These are phyloP conservation scores for Tetrapedia diversipes DNA, from an alignment of 2,888 invertebrate species.

Conservation along the genomic window DNA sequence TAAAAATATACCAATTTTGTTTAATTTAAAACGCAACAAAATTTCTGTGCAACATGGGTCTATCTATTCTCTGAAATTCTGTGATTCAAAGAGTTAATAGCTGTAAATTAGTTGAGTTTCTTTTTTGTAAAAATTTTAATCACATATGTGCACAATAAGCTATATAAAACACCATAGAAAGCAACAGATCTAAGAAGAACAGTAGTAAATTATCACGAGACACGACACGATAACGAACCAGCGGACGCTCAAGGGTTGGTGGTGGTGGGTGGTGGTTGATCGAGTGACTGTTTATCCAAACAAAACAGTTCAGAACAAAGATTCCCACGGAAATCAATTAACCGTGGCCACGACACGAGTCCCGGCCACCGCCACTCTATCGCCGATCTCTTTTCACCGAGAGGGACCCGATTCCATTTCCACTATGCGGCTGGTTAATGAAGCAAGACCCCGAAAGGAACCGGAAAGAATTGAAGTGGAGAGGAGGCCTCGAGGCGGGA, in stretches of 20 bases:
- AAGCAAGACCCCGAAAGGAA: constrained; percentile 62
- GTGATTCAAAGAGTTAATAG: no score
- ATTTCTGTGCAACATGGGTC: no score
- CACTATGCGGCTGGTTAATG: constrained; percentile 65
- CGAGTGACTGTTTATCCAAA: constrained; percentile 17
- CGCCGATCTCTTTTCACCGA: constrained; percentile 36
- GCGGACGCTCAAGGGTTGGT: no score
- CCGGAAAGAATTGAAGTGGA: constrained; percentile 57
- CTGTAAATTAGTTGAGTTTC: no score
- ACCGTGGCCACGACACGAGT: constrained; percentile 36
- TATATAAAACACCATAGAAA: no score
- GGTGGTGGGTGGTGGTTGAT: neutral
- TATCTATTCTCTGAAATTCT: no score
- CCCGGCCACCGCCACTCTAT: constrained; percentile 35
- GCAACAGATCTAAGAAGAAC: no score
- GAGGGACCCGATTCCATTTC: constrained; percentile 50
- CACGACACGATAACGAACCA: neutral
- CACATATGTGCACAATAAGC: no score
- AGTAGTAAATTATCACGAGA: neutral
- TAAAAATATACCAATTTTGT: no score
- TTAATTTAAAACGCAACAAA: no score
- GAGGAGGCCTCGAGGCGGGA: constrained; percentile 13
- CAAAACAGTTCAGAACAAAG: constrained; percentile 21
- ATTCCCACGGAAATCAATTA: constrained; percentile 61
- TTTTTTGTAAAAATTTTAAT: no score